phyloP scores from a whole-genome alignment of 2,113 vertebrate genomes.

The Nyctibius bracteatus region DNA sequence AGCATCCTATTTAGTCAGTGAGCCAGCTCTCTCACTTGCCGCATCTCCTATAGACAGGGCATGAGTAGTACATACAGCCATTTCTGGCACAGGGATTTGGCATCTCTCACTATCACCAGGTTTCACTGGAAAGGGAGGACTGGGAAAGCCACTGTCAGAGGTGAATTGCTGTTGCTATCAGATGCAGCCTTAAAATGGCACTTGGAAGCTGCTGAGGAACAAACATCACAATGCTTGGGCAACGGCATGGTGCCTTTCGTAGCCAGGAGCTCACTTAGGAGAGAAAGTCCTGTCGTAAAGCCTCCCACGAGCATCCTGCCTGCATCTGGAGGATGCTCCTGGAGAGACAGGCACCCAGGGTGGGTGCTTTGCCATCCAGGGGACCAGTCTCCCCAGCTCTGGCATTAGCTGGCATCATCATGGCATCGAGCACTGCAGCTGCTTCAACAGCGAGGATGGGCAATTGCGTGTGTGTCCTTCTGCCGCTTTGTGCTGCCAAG shows the following conservation, averaged over 20 bases:
- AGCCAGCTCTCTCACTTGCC: not conserved
- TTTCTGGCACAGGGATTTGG: not conserved
- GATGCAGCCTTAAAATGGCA: not conserved
- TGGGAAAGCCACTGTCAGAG: not conserved
- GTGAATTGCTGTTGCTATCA: not conserved
- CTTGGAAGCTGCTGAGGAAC: not conserved
- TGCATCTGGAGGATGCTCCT: not conserved
- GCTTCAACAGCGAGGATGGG: not conserved
- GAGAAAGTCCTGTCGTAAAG: not conserved
- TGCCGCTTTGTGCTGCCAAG: not conserved
- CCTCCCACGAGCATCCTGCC: not conserved
- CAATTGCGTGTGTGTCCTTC: not conserved
- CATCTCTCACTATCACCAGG: not conserved
- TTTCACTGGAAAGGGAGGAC: not conserved
- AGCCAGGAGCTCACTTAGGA: not conserved
- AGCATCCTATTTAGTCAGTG: not conserved
- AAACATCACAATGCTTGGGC: not conserved
- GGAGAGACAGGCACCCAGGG: not conserved
- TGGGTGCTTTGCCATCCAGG: not conserved
- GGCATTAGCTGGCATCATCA: not conserved
- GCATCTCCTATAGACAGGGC: rapidly evolving
- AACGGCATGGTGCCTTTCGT: not conserved
- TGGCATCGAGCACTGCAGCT: rapidly evolving
- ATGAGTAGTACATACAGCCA: not conserved
- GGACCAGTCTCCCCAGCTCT: not conserved